Evolutionary conservation across 2,888 invertebrate species (phyloP).

Genomic region (Rhagonycha fulva): DNA sequence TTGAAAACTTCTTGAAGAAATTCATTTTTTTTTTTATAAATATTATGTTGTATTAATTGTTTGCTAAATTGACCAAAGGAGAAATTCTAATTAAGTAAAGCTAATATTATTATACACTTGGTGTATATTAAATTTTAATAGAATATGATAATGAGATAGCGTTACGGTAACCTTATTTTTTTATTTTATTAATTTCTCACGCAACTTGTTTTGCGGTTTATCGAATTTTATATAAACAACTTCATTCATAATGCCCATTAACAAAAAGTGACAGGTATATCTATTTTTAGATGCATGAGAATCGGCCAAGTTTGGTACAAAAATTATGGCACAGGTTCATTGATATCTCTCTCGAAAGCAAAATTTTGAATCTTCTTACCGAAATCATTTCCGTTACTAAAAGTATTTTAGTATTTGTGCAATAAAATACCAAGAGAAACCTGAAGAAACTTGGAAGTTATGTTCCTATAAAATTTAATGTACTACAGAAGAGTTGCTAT

Average conservation of each 20-base stretch:
- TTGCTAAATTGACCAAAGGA: not conserved
- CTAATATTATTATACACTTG: not conserved
- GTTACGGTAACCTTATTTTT: slow-evolving; percentile 7
- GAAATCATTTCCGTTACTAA: not conserved
- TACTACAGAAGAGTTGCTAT: not conserved
- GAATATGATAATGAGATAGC: slow-evolving; percentile 6
- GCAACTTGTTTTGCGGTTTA: slow-evolving; percentile 14
- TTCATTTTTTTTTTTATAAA: too few species aligned
- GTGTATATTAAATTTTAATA: not conserved
- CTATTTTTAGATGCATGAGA: slow-evolving; percentile 15
- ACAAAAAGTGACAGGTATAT: slow-evolving; percentile 9
- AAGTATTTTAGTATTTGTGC: too few species aligned
- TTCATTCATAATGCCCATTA: slow-evolving; percentile 1
- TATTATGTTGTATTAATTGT: not conserved
- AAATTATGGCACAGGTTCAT: not conserved
- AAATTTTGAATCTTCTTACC: not conserved
- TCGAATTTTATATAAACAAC: slow-evolving; percentile 11
- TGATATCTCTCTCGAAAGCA: not conserved
- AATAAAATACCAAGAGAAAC: not conserved
- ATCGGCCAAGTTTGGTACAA: not conserved
- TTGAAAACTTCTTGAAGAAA: not conserved
- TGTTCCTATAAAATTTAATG: not conserved
- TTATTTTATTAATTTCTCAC: slow-evolving; percentile 8
- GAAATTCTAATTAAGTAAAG: not conserved
- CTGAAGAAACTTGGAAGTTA: not conserved